Conservation (phyloP, 2,888 invertebrate species). For the Blastobasis adustella region DNA sequence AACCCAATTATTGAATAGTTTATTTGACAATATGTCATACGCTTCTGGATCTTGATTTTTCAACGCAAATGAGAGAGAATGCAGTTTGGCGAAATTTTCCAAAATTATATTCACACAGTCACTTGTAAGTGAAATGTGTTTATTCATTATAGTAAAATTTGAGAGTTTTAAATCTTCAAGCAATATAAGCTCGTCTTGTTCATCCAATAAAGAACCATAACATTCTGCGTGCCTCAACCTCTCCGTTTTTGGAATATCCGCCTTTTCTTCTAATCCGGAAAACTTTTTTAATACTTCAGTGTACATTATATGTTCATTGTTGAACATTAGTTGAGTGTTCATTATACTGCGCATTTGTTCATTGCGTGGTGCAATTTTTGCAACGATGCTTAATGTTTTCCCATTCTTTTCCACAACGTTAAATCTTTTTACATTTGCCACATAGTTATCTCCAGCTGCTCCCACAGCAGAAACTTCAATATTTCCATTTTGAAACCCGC, state of each 20-base stretch:
- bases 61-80: constrained; percentile 28
- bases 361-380: constrained; percentile 25
- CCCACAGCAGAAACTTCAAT: constrained; percentile 26
- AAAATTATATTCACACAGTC: constrained; percentile 20
- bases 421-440: constrained; percentile 22
- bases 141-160: constrained; percentile 26
- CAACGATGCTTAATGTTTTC: constrained; percentile 23
- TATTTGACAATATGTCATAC: constrained; percentile 14
- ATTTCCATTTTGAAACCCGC: constrained; percentile 24
- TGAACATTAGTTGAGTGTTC: constrained; percentile 17
- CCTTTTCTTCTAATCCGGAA: constrained; percentile 20
- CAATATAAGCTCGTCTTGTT: constrained; percentile 30
- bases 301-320: constrained; percentile 33
- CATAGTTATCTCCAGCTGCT: constrained; percentile 30
- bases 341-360: constrained; percentile 14
- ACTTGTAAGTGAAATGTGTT: constrained; percentile 9
- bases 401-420: constrained; percentile 23
- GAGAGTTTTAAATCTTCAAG: constrained; percentile 30
- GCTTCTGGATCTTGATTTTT: constrained; percentile 24
- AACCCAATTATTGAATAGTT: constrained; percentile 14
- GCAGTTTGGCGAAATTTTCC: constrained; percentile 27
- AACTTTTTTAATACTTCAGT: constrained; percentile 27
- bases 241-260: constrained; percentile 22
- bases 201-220: constrained; percentile 25
- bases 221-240: constrained; percentile 25